Evolutionary conservation across 2,888 invertebrate genomes (phyloP).

Genomic region (Phytoseiulus persimilis): DNA sequence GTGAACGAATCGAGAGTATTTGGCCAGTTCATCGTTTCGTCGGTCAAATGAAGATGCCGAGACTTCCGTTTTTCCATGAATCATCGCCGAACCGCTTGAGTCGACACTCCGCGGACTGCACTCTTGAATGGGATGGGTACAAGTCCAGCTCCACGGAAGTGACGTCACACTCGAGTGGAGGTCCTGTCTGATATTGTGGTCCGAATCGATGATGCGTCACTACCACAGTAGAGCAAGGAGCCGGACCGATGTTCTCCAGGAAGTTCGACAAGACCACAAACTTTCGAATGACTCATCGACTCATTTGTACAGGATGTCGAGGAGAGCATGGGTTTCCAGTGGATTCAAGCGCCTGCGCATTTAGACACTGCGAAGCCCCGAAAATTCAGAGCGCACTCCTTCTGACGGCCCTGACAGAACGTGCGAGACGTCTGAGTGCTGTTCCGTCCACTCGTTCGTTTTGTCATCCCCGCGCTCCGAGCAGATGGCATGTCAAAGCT

Average conservation of each 20-base stretch:
- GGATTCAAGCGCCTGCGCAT: too few species aligned
- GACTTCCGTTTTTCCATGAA: not conserved
- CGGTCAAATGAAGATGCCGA: not conserved
- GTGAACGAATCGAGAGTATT: not conserved
- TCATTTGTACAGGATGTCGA: too few species aligned
- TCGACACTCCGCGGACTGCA: not conserved
- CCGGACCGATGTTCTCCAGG: not conserved
- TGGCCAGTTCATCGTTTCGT: not conserved
- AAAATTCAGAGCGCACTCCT: too few species aligned
- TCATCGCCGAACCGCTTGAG: not conserved
- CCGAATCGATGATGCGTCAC: not conserved
- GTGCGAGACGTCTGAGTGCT: too few species aligned
- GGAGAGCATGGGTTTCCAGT: too few species aligned
- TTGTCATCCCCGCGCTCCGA: too few species aligned
- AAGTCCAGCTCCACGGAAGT: not conserved
- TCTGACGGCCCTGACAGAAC: too few species aligned
- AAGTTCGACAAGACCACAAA: not conserved
- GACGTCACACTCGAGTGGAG: not conserved
- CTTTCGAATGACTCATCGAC: not conserved
- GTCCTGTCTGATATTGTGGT: not conserved
- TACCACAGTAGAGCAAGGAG: not conserved
- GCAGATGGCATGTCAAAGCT: too few species aligned
- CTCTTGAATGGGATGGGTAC: not conserved
- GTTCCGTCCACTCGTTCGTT: too few species aligned
- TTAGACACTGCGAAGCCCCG: too few species aligned